A percentile compares a stretch with the other conserved stretches of the same genome.
Conservation (phyloP, 2,797 vertebrate genomes). For the Gouania willdenowi region DNA sequence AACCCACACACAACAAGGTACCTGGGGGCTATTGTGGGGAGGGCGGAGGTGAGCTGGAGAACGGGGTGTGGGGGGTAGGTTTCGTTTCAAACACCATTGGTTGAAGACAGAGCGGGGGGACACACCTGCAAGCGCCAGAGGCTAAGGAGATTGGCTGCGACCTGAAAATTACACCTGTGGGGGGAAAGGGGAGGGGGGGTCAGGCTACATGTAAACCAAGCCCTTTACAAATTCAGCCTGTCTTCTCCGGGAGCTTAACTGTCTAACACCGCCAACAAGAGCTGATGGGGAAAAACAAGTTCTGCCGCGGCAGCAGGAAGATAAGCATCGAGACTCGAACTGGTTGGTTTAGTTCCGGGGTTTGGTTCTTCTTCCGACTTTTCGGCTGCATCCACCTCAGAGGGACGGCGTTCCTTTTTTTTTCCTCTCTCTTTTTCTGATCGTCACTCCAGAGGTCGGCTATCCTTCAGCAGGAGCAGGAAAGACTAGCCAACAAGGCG, state of each 20-base stretch:
- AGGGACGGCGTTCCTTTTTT: conserved; percentile 45
- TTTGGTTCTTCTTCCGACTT: conserved; percentile 42
- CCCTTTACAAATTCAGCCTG: conserved; percentile 86
- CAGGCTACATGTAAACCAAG: conserved; percentile 84
- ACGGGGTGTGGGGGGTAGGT: conserved; percentile 1
- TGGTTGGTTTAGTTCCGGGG: conserved; percentile 54
- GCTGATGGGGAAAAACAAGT: conserved; percentile 57
- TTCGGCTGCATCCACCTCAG: conserved; percentile 53
- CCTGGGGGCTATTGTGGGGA: conserved; percentile 57
- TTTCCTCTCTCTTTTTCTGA: conserved; percentile 10
- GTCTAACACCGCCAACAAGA: conserved; percentile 59
- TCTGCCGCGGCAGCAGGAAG: conserved; percentile 25
- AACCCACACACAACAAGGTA: conserved; percentile 66
- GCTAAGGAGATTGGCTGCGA: conserved; percentile 78
- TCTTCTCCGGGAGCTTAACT: conserved; percentile 84
- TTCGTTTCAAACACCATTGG: conserved; percentile 59
- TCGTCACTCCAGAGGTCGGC: conserved; percentile 60
- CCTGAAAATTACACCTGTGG: conserved; percentile 82
- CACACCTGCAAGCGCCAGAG: conserved; percentile 77
- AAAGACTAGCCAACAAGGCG: conserved; percentile 64
- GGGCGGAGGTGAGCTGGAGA: conserved; percentile 59
- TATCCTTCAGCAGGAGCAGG: conserved; percentile 67
- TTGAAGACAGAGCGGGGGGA: conserved; percentile 49
- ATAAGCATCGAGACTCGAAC: conserved; percentile 41
- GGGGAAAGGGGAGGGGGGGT: conserved; percentile 47